Conservation (phyloP, 2,113 vertebrate species). For the Chloropsis hardwickii region DNA sequence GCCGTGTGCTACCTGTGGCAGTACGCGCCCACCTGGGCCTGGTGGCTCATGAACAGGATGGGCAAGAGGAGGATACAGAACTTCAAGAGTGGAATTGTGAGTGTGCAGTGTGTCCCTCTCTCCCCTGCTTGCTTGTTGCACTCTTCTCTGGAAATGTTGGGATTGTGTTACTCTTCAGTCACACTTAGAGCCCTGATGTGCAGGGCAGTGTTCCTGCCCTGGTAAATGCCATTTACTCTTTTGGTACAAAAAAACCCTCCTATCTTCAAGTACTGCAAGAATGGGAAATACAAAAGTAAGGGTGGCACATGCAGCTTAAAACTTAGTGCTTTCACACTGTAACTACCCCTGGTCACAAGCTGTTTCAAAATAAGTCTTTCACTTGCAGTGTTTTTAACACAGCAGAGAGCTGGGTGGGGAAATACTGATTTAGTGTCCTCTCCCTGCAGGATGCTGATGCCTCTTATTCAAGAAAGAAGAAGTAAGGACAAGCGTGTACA, state of each 20-base stretch:
- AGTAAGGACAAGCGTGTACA: not conserved
- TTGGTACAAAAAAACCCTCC: accelerated
- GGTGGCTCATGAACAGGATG: conserved; percentile 75
- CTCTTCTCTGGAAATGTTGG: not conserved
- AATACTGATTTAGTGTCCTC: not conserved
- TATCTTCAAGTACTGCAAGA: not conserved
- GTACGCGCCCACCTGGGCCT: conserved; percentile 85
- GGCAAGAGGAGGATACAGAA: conserved; percentile 85
- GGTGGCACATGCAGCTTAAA: not conserved
- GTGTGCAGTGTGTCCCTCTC: conserved; percentile 28
- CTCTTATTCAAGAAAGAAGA: conserved; percentile 79
- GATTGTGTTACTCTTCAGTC: not conserved
- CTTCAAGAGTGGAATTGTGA: conserved; percentile 87
- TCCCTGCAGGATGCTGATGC: conserved; percentile 84
- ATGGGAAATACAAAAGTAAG: not conserved
- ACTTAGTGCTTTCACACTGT: not conserved
- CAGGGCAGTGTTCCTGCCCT: not conserved
- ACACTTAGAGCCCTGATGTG: accelerated
- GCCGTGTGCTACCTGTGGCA: conserved; percentile 84
- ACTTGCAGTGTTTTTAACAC: not conserved
- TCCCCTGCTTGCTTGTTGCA: not conserved
- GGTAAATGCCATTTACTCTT: not conserved
- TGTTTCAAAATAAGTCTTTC: not conserved
- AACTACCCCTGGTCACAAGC: not conserved
- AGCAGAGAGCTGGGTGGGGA: not conserved